A percentile compares a stretch with the other conserved stretches of the same genome.
Conservation (phyloP, 2,113 vertebrate species). For the Hemibagrus wyckioides region DNA sequence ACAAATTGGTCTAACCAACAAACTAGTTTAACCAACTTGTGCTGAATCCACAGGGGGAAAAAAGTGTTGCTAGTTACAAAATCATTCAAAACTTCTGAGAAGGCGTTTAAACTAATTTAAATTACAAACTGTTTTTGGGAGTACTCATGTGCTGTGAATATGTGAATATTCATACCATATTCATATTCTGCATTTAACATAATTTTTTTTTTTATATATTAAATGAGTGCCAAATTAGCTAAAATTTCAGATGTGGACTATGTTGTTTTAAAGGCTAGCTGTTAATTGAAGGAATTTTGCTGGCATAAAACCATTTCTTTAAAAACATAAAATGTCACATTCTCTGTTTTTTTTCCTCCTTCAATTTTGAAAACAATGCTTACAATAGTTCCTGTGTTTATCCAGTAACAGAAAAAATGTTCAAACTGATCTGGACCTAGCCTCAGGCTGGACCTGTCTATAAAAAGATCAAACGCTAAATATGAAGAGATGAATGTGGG, state of each 20-base stretch:
- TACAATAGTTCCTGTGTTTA: not conserved
- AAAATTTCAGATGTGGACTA: no score
- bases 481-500: slow-evolving; percentile 23
- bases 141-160: no score
- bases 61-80: no score
- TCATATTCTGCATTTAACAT: not conserved
- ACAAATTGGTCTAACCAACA: no score
- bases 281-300: no score
- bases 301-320: not conserved
- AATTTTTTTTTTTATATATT: no score
- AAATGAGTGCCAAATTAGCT: not conserved
- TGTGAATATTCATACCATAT: no score
- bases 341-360: not conserved
- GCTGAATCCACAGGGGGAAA: no score
- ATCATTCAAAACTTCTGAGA: not conserved
- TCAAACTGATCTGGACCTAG: slow-evolving; percentile 11
- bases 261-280: no score
- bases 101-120: not conserved
- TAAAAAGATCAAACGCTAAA: slow-evolving; percentile 57
- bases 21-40: no score
- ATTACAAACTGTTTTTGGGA: not conserved
- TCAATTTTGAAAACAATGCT: not conserved
- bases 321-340: not conserved
- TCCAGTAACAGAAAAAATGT: not conserved
- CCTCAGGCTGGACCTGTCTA: slow-evolving; percentile 2